These are phyloP conservation scores for Azemiops feae DNA, from an alignment of 2,113 vertebrate species.

Conservation along the genomic window DNA sequence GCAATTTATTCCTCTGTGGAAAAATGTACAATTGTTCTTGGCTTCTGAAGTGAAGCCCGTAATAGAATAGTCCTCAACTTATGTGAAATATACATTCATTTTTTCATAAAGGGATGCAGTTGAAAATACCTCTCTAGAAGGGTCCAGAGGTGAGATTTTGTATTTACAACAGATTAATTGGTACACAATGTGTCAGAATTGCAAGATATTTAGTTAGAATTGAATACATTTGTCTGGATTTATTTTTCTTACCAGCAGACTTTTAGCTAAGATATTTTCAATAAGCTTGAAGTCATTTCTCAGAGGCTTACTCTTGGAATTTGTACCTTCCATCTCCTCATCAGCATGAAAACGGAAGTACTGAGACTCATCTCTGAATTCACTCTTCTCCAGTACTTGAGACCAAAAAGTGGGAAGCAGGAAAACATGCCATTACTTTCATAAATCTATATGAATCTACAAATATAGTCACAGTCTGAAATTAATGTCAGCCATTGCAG, in stretches of 20 bases:
- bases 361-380: constrained; percentile 97
- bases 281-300: constrained; percentile 94
- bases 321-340: constrained; percentile 93
- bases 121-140: not conserved
- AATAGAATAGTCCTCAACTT: not conserved
- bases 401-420: constrained; percentile 29
- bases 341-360: constrained; percentile 98
- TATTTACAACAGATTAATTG: not conserved
- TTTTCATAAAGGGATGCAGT: not conserved
- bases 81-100: not conserved
- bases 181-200: not conserved
- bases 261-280: constrained; percentile 94
- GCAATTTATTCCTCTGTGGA: not conserved
- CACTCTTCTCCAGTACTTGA: constrained; percentile 94
- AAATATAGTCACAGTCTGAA: not conserved
- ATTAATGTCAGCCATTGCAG: not conserved
- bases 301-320: constrained; percentile 88
- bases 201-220: not conserved
- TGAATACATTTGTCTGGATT: not conserved
- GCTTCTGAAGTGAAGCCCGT: not conserved
- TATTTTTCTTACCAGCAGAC: constrained; percentile 82
- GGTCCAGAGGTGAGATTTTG: not conserved
- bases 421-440: constrained; percentile 7
- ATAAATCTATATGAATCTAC: not conserved
- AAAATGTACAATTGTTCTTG: not conserved